Base-by-base conservation (phyloP, 1,140 invertebrate genomes). In the Antheraea pernyi region DNA sequence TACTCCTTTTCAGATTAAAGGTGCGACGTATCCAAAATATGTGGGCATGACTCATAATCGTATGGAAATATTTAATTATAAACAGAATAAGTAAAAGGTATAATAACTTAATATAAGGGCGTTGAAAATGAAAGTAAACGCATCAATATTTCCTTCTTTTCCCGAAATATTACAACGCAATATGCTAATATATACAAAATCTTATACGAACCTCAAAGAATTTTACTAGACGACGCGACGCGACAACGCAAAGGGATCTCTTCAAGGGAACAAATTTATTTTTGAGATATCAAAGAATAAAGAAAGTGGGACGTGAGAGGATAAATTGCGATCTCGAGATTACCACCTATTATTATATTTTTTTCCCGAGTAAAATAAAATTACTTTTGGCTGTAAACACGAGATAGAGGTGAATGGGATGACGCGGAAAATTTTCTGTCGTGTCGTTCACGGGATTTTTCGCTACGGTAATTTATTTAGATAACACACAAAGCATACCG, bases 321-420 rank as follows among this genome's bases (percentile, higher is more conserved):
- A 71, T 59, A 65, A 69, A 65, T 59, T 37, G 61, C 69, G 72
- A 65, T 68, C 65, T 68, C 65, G 65, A 75, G 71, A 75, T 75
- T 70, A 72, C 74, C 65, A 59, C 58, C 71, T 71, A 68, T 76
- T 76, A 76, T 73, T 71, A 64, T 71, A 13, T 53, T n/a, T 53
- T 53, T 53, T 53, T 53, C 13, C 9, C 61, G 64, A 30, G 69
- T 62, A 30, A 73, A 65, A 69, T 64, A 61, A 73, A 73, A 76
- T 70, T 76, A 60, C 37, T 46, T 53, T 53, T n/a, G 6, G 4
- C 6, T 53, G 46, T 53, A 53, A 53, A 53, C 46, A 53, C 46
- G 46, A 16, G 16, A 53, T 13, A 53, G 46, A 53, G 16, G 4
- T 53, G 46, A 53, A 16, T 16, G 46, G 46, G 46, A 53, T 53